Evolutionary conservation across 2,113 vertebrate species (phyloP).

Genomic region (Limnothrissa miodon): DNA sequence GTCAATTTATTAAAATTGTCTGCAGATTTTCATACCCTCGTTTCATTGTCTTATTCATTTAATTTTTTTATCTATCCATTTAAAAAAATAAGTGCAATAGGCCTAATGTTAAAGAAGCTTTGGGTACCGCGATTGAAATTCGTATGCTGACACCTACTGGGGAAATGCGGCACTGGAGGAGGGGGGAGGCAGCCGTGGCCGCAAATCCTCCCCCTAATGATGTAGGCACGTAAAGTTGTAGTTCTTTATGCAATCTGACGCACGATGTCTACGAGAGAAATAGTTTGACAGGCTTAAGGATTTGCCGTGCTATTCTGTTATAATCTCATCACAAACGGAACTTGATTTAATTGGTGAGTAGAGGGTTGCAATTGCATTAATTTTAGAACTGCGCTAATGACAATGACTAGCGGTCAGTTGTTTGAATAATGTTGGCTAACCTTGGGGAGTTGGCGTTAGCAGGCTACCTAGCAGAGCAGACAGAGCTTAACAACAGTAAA

Average conservation of each 20-base stretch:
- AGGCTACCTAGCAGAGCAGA: background rate
- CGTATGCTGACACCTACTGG: background rate
- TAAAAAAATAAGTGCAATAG: too few relatives aligned
- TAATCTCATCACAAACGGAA: background rate
- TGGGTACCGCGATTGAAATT: background rate
- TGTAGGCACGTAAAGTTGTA: background rate
- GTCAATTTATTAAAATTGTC: conserved; percentile 93
- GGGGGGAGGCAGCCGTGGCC: conserved; percentile 18
- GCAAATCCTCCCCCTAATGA: background rate
- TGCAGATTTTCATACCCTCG: conserved; percentile 83
- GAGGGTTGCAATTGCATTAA: background rate
- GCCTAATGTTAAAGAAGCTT: too few relatives aligned
- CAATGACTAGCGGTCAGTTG: background rate
- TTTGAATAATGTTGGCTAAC: background rate
- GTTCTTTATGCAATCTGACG: background rate
- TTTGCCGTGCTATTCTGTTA: background rate
- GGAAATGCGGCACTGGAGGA: background rate
- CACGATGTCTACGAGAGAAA: background rate
- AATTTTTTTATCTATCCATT: background rate
- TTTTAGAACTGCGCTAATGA: background rate
- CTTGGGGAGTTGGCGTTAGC: conserved; percentile 8
- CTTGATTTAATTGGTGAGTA: background rate
- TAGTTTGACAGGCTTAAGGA: background rate
- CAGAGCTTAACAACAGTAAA: background rate
- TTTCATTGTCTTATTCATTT: conserved; percentile 17